Percentiles rank a stretch among this genome's conserved stretches.
Conservation (phyloP, 2,113 vertebrate species). For the Sardina pilchardus region DNA sequence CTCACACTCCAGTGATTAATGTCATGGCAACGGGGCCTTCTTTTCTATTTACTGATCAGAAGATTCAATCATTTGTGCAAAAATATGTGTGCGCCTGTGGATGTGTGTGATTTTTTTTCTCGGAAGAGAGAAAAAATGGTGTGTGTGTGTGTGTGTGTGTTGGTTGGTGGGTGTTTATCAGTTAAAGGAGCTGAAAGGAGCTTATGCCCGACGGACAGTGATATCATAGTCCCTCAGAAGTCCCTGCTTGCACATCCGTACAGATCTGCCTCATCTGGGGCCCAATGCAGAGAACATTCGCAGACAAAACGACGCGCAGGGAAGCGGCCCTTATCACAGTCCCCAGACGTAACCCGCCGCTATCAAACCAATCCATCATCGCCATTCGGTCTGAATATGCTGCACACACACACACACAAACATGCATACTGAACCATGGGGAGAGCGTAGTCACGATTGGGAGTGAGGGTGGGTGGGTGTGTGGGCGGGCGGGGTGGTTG, state of each 20-base stretch:
- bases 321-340: constrained; percentile 64
- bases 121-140: neutral
- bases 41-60: constrained; percentile 9
- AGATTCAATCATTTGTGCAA: constrained; percentile 33
- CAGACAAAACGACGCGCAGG: constrained; percentile 53
- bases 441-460: neutral
- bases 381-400: constrained; percentile 41
- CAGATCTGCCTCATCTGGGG: constrained; percentile 54
- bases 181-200: constrained; percentile 38
- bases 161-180: constrained; percentile 32
- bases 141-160: neutral
- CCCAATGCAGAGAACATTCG: constrained; percentile 53
- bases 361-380: constrained; percentile 56
- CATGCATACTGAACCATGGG: neutral
- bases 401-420: neutral
- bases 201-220: constrained; percentile 46
- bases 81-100: neutral
- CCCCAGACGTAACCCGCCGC: constrained; percentile 56
- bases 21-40: neutral
- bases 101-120: neutral
- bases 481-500: neutral
- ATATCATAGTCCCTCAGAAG: constrained; percentile 57
- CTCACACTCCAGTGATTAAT: neutral
- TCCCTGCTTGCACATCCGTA: constrained; percentile 48
- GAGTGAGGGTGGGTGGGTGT: too few species aligned